Evolutionary conservation across 2,888 invertebrate species (phyloP).

Genomic region (Gastrophysa polygoni): DNA sequence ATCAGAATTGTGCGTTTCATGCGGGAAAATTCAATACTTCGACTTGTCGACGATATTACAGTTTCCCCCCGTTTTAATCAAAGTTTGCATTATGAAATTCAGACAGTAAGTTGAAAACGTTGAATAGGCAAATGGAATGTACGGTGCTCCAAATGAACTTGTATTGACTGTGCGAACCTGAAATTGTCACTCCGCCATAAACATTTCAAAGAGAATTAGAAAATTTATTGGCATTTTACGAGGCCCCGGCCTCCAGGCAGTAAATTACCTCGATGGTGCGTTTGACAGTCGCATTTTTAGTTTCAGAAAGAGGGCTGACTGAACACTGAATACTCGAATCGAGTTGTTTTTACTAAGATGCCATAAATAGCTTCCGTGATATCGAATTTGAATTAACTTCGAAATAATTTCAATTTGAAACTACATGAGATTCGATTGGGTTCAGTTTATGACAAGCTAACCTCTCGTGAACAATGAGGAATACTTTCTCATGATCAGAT

Average conservation of each 20-base stretch:
- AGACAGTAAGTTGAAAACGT: neutral
- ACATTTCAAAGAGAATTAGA: conserved; percentile 26
- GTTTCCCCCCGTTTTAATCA: neutral
- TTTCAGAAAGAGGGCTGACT: conserved; percentile 26
- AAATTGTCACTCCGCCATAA: conserved; percentile 18
- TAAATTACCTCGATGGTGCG: conserved; percentile 44
- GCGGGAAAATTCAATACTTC: no score
- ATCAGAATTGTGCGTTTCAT: no score
- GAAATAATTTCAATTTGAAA: no score
- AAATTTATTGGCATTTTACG: conserved; percentile 29
- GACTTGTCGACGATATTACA: no score
- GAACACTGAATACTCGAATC: conserved; percentile 6
- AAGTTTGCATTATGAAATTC: neutral
- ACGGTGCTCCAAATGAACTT: neutral
- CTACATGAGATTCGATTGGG: no score
- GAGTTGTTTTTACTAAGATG: no score
- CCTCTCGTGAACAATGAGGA: no score
- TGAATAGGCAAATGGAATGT: neutral
- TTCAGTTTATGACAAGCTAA: no score
- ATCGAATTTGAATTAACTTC: neutral
- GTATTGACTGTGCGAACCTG: conserved; percentile 6
- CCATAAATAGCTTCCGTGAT: no score
- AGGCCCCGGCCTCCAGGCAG: conserved; percentile 24
- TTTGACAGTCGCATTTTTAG: conserved; percentile 44
- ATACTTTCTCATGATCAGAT: no score